Evolutionary conservation across 2,113 vertebrate species (phyloP), one percentile per base, ranked within the genome.

Genomic region (Chaetura pelagica): DNA sequence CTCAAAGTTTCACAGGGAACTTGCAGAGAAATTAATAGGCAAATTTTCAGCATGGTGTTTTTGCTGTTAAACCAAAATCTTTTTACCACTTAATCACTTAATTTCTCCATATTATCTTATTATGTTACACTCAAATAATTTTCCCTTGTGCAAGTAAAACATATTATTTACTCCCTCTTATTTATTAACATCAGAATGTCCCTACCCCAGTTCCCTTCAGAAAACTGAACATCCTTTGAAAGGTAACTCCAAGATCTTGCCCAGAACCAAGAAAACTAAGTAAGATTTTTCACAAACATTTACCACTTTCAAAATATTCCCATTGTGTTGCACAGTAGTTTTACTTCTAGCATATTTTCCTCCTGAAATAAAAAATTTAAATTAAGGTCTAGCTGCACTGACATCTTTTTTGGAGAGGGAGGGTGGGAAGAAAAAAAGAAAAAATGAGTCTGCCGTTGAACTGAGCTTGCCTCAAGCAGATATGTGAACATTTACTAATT

Each of bases 21-120:
- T 87, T 80, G 82, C 59, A 94, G 63, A 58, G 77, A 93, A 89
- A 95, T 96, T 89, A 96, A 94, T 63, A 77, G 90, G 62, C 42
- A 88, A 76, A 89, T 94, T 91, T 94, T 86, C 72, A 94, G 51
- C 79, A n/a, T n/a, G 44, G 29, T 71, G 59, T 32, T 96, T 92
- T 87, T 93, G 49, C 89, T 91, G 44, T 55, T 82, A 90, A 82
- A 74, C 29, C 35, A 55, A 82, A 78, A 80, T 66, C 48, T 89
- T 92, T 89, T 90, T 84, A 93, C 26, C 48, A 26, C 34, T 76
- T 93, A 64, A 88, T 81, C 48, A 26, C 34, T 76, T 93, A 64
- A 88, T 81, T 74, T 89, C 72, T 76, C n/a, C 19, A 6, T 67
- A 82, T 72, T 87, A 90, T 79, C 92, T 82, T 69, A 81, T 63